Evolutionary conservation across 2,113 vertebrate genomes (phyloP).

Genomic region (Varanus salvator): DNA sequence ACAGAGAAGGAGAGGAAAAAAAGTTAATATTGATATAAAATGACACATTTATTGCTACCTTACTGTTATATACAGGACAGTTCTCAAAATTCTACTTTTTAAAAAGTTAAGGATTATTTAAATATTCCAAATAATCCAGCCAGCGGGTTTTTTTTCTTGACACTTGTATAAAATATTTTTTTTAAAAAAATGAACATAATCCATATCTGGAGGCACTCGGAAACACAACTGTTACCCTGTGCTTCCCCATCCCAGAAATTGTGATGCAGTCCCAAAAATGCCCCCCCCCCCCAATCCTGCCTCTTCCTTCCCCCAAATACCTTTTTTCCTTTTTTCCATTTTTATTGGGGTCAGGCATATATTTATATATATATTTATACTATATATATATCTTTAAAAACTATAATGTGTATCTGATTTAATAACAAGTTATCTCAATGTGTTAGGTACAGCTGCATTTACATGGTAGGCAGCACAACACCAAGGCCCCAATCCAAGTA

Average conservation of each 20-base stretch:
- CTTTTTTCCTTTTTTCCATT: slow-evolving; percentile 46
- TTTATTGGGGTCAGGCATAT: slow-evolving; percentile 69
- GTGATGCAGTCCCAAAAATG: slow-evolving; percentile 64
- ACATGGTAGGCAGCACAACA: slow-evolving; percentile 64
- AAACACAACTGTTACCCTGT: slow-evolving; percentile 75
- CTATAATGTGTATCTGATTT: slow-evolving; percentile 80
- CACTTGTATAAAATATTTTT: slow-evolving; percentile 78
- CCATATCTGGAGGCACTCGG: slow-evolving; percentile 79
- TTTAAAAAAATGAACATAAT: slow-evolving; percentile 73
- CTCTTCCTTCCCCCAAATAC: slow-evolving; percentile 61
- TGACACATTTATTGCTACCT: slow-evolving; percentile 97
- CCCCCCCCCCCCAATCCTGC: background rate
- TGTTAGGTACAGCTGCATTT: slow-evolving; percentile 71
- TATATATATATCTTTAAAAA: slow-evolving; percentile 79
- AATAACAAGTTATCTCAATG: slow-evolving; percentile 70
- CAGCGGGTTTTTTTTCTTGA: slow-evolving; percentile 76
- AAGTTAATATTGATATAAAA: slow-evolving; percentile 90
- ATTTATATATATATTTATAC: slow-evolving; percentile 61
- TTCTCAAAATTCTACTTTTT: slow-evolving; percentile 85
- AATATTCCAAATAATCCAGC: slow-evolving; percentile 84
- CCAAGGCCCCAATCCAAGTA: background rate
- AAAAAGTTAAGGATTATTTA: slow-evolving; percentile 85
- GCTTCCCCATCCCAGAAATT: slow-evolving; percentile 40
- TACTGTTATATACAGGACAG: slow-evolving; percentile 95
- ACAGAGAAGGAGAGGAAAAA: slow-evolving; percentile 67